phyloP scores from a whole-genome alignment of 2,888 invertebrate genomes.

The Aleiodes leptofemur region DNA sequence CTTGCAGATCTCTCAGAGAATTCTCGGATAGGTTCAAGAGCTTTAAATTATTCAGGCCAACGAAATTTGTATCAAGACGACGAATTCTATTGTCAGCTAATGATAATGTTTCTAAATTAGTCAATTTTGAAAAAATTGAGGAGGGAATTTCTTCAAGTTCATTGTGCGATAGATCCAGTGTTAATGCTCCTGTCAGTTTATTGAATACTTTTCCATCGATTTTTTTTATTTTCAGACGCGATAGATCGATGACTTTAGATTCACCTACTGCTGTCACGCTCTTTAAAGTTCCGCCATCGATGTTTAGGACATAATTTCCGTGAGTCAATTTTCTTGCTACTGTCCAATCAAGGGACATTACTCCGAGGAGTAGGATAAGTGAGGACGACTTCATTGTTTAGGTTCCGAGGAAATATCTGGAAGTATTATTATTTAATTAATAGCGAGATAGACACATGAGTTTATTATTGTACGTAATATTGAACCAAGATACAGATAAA shows the following conservation, averaged over 20 bases:
- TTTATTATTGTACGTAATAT: too few species aligned
- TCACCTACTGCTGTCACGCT: conserved; percentile 44
- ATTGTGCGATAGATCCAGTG: conserved; percentile 59
- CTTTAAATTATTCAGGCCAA: conserved; percentile 60
- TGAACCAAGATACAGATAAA: too few species aligned
- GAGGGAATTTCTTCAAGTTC: conserved; percentile 55
- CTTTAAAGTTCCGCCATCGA: conserved; percentile 53
- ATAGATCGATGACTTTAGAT: conserved; percentile 54
- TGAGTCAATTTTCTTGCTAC: conserved; percentile 13
- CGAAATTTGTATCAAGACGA: conserved; percentile 46
- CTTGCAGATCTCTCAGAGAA: conserved; percentile 55
- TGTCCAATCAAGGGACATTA: background rate
- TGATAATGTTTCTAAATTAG: conserved; percentile 56
- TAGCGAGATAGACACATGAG: too few species aligned
- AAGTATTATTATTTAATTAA: background rate
- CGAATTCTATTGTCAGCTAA: conserved; percentile 52
- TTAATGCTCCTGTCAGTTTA: conserved; percentile 50
- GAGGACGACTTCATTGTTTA: background rate
- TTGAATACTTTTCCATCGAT: conserved; percentile 56
- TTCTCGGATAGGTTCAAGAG: conserved; percentile 61
- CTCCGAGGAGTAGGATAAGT: background rate
- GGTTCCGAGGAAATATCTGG: background rate
- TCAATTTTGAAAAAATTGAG: conserved; percentile 61
- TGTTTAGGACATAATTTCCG: conserved; percentile 49
- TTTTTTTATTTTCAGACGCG: conserved; percentile 44